phyloP scores from a whole-genome alignment of 2,888 invertebrate genomes.

The Tanypteryx hageni region DNA sequence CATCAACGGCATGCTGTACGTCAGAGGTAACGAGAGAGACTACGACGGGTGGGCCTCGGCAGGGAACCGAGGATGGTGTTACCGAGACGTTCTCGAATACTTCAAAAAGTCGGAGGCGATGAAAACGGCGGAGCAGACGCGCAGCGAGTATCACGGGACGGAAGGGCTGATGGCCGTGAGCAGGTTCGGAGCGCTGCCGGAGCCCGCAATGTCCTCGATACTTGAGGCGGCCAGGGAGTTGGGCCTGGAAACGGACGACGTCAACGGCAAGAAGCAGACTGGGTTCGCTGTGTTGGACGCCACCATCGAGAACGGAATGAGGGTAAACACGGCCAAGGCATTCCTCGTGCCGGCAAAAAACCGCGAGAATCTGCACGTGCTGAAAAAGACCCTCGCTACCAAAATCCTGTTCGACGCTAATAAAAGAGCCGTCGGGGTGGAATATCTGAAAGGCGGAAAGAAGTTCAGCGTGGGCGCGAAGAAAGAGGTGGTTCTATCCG shows the following conservation, averaged over 20 bases:
- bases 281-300: constrained; percentile 68
- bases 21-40: constrained; percentile 65
- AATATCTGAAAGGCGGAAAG: constrained; percentile 86
- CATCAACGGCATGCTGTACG: constrained; percentile 66
- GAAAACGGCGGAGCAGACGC: constrained; percentile 4
- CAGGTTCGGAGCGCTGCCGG: constrained; percentile 65
- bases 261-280: constrained; percentile 67
- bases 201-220: constrained; percentile 72
- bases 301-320: constrained; percentile 66
- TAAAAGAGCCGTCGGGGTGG: constrained; percentile 71
- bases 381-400: constrained; percentile 67
- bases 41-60: constrained; percentile 66
- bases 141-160: constrained; percentile 66
- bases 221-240: constrained; percentile 71
- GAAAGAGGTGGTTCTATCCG: constrained; percentile 93
- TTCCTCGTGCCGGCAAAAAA: constrained; percentile 56
- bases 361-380: constrained; percentile 66
- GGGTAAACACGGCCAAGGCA: constrained; percentile 64
- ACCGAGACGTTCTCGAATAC: constrained; percentile 75
- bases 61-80: constrained; percentile 66
- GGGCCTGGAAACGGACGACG: constrained; percentile 69
- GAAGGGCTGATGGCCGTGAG: constrained; percentile 68
- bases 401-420: constrained; percentile 65
- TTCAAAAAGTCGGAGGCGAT: constrained; percentile 72
- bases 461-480: constrained; percentile 85